Evolutionary conservation across 2,888 invertebrate species (phyloP).

Genomic region (Drosophila nr. medialis): DNA sequence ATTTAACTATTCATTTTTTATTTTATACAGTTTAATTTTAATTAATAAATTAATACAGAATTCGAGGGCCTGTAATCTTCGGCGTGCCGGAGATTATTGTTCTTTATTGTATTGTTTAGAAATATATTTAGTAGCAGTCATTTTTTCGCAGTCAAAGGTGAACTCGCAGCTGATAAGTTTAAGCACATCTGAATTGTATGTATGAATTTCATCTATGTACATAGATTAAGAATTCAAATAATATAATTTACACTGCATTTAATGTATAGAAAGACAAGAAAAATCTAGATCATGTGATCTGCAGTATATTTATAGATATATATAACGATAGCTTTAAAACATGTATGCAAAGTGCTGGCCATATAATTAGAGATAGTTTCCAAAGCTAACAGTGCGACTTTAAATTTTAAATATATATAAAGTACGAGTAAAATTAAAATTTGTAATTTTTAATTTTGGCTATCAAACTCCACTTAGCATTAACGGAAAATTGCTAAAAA

Average conservation of each 20-base stretch:
- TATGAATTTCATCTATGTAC: not conserved
- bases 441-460: not conserved
- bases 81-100: not conserved
- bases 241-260: not conserved
- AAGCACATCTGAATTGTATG: not conserved
- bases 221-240: not conserved
- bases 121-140: conserved; percentile 1
- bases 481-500: not conserved
- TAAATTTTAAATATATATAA: not conserved
- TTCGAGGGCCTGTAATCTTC: not conserved
- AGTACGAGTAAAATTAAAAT: not conserved
- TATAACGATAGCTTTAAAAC: not conserved
- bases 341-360: not conserved
- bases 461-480: not conserved
- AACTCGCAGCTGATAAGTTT: conserved; percentile 39
- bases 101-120: not conserved
- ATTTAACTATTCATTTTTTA: not conserved
- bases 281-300: not conserved
- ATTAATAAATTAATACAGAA: not conserved
- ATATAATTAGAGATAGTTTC: not conserved
- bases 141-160: conserved; percentile 46
- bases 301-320: not conserved
- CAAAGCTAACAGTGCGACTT: not conserved
- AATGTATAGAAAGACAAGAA: not conserved
- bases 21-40: not conserved